A percentile compares a stretch with the other conserved stretches of the same genome.
Conservation (phyloP, 1,140 invertebrate genomes). For the Idris sp. region DNA sequence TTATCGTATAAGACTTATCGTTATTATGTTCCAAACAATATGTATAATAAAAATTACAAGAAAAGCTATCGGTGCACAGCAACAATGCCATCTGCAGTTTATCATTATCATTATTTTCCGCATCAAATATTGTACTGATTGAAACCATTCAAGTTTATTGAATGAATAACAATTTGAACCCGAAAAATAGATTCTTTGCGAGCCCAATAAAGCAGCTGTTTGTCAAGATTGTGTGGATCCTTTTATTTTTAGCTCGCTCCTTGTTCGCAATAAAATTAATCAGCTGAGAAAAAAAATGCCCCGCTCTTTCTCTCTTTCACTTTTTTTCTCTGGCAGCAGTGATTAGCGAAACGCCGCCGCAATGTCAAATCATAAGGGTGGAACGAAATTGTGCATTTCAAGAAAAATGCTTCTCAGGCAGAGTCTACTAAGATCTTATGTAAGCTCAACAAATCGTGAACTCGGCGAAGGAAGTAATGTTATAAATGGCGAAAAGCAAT, state of each 20-base stretch:
- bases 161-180: slow-evolving; percentile 14
- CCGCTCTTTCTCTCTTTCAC: no score
- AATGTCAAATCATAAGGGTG: slow-evolving; percentile 27
- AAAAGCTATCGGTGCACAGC: no score
- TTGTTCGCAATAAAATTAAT: no score
- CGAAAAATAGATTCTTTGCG: no score
- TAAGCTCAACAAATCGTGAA: slow-evolving; percentile 57
- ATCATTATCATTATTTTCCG: slow-evolving; percentile 31
- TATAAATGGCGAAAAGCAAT: slow-evolving; percentile 55
- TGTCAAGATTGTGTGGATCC: no score
- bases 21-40: no score
- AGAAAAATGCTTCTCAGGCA: slow-evolving; percentile 42
- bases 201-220: no score
- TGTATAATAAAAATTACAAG: no score
- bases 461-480: slow-evolving; percentile 45
- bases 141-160: slow-evolving; percentile 15
- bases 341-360: slow-evolving; percentile 30
- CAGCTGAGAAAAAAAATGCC: no score
- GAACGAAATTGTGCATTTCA: slow-evolving; percentile 37
- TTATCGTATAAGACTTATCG: no score
- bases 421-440: slow-evolving; percentile 40
- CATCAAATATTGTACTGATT: slow-evolving; percentile 12
- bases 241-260: no score
- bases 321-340: slow-evolving; percentile 6
- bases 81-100: background rate